Evolutionary conservation across 2,888 invertebrate genomes (phyloP), one percentile per base, ranked within the genome.

Genomic region (Euproctis similis): DNA sequence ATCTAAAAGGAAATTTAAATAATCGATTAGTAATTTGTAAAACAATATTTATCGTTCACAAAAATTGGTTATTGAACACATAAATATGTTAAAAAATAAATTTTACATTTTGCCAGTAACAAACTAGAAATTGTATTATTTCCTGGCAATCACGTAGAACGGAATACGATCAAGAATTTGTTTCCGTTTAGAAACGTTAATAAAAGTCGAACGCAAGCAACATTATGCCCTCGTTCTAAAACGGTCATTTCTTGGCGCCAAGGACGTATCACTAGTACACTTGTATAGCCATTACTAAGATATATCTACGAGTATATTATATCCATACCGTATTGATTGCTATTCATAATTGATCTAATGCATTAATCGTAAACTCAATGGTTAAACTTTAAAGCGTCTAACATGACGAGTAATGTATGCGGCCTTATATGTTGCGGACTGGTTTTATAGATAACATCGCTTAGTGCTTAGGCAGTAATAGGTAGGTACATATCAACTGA

Each of bases 401-500:
- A 14, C 4, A 6, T 21, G 7, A 8, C 8, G 7, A 10, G 21
- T 11, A 21, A 21, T 21, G 10, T 21, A 10, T 21, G 21, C 7
- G 21, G 19, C 8, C 7, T 21, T 8, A 8, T 58, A 55, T 53
- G 53, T 35, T 38, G 30, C 28, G 44, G 52, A 57, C 53, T 42
- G 34, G 49, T 48, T 48, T 38, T 39, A 8, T 19, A 43, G 42
- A 47, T 46, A 20, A 31, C 42, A 38, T 43, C 40, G 50, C 46
- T 29, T 53, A 48, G 55, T 57, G 53, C 50, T 44, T 46, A 49
- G 49, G 45, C 49, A 52, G 45, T 46, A 41, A 50, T 55, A 40
- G 35, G 31, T 39, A 46, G 46, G 52, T n/a, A n/a, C n/a, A n/a
- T n/a, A n/a, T 49, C 54, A 64, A 66, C 68, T 66, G 65, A 69